These are phyloP conservation scores for Athene cunicularia DNA, from an alignment of 2,113 vertebrate species.

Conservation along the genomic window DNA sequence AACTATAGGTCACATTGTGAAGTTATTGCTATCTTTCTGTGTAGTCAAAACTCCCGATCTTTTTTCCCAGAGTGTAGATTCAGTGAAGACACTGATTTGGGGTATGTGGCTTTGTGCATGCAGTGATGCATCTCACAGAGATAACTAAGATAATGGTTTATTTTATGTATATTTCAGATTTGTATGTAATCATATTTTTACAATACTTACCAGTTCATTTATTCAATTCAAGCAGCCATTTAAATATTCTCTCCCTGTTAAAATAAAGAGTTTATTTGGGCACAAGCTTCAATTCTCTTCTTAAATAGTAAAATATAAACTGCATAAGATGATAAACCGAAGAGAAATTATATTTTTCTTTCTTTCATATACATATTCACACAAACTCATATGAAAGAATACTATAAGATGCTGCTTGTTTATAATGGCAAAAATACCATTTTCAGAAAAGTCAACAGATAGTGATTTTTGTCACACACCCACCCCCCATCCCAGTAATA, in stretches of 20 bases:
- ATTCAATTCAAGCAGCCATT: background rate
- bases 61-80: background rate
- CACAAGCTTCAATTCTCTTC: background rate
- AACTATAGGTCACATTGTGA: conserved; percentile 54
- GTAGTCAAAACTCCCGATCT: background rate
- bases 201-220: background rate
- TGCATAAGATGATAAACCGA: background rate
- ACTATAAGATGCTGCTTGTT: background rate
- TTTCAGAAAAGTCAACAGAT: background rate
- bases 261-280: background rate
- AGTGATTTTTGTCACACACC: background rate
- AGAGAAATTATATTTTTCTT: background rate
- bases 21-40: conserved; percentile 4
- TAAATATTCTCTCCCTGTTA: background rate
- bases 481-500: background rate
- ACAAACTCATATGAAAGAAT: background rate
- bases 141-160: conserved; percentile 10
- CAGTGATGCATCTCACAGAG: background rate
- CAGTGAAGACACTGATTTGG: background rate
- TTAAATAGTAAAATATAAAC: background rate
- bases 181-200: background rate
- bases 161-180: background rate
- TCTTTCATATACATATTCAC: background rate
- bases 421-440: background rate
- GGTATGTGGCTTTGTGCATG: background rate